phyloP scores from a whole-genome alignment of 2,113 vertebrate species.

The Charadrius vociferus region DNA sequence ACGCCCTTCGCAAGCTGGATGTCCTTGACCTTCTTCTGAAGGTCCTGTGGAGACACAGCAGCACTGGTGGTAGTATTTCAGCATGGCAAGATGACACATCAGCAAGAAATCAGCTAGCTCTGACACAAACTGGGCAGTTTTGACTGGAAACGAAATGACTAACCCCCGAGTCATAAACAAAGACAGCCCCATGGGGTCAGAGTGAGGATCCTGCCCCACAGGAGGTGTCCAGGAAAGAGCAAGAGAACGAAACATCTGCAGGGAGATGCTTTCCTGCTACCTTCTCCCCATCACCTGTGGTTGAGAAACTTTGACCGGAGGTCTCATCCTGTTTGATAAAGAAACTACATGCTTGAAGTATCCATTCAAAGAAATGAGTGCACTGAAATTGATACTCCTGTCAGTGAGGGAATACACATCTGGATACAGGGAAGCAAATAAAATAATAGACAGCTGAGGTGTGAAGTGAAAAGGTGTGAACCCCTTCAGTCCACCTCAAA shows the following conservation, averaged over 20 bases:
- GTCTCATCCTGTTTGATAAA: neutral
- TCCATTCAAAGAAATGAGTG: neutral
- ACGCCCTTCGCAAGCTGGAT: neutral
- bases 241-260: neutral
- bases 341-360: accelerated
- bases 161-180: neutral
- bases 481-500: neutral
- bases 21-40: neutral
- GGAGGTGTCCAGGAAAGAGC: neutral
- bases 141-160: neutral
- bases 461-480: slow-evolving; percentile 16
- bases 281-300: neutral
- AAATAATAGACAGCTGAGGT: neutral
- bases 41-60: neutral
- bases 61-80: neutral
- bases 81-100: neutral
- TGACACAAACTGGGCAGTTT: neutral
- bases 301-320: neutral
- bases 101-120: neutral
- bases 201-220: neutral
- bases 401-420: neutral
- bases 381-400: neutral
- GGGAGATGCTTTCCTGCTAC: neutral
- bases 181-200: neutral
- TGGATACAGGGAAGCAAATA: neutral